A percentile compares a stretch with the other conserved stretches of the same genome.
These are phyloP conservation scores for Bubo blakistoni DNA, from an alignment of 2,113 vertebrate genomes.

Conservation along the genomic window DNA sequence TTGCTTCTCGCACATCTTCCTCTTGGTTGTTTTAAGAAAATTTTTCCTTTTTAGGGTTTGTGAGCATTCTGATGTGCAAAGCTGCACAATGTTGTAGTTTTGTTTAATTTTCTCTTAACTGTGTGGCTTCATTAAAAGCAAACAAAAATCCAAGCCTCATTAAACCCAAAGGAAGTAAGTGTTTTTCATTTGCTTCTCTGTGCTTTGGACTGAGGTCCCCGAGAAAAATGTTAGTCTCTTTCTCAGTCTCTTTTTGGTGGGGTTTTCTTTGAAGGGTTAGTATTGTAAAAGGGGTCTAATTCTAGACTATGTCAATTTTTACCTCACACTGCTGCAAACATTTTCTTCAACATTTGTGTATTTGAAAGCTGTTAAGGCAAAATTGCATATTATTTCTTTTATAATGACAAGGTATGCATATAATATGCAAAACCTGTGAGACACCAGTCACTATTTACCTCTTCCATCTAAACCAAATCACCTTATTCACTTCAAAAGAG, in stretches of 20 bases:
- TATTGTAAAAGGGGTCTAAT: background rate
- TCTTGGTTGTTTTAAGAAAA: background rate
- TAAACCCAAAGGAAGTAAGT: background rate
- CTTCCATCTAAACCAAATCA: background rate
- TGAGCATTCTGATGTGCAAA: background rate
- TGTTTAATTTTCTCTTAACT: background rate
- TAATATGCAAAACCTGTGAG: background rate
- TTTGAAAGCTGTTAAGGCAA: background rate
- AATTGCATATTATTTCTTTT: background rate
- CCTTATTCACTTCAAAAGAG: background rate
- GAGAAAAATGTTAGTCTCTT: background rate
- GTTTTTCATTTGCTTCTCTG: background rate
- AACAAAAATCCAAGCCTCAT: background rate
- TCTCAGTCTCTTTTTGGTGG: background rate
- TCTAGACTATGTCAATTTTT: background rate
- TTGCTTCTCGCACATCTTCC: background rate
- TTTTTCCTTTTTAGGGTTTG: background rate
- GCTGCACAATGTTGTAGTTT: background rate
- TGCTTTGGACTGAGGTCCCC: background rate
- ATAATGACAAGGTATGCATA: background rate
- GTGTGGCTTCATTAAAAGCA: background rate
- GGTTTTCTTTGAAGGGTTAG: background rate
- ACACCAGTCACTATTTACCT: background rate
- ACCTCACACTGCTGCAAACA: background rate
- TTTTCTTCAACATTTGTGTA: background rate